Conservation (phyloP, 2,113 vertebrate species). For the Notarius quadriscutis region DNA sequence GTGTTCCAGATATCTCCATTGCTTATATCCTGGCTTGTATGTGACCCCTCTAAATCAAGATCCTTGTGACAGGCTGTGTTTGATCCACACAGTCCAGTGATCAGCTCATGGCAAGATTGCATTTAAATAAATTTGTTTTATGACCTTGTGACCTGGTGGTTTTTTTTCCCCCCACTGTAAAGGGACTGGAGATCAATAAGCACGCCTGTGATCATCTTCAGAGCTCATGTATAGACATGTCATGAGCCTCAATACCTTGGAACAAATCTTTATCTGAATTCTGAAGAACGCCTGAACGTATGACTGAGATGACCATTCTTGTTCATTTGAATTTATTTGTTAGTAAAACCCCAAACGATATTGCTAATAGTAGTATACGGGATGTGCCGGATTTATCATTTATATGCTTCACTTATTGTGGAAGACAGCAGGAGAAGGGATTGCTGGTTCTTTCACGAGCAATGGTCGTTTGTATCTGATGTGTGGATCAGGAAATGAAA, state of each 20-base stretch:
- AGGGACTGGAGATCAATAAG: conserved; percentile 34
- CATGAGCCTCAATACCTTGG: conserved; percentile 21
- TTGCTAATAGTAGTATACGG: conserved; percentile 63
- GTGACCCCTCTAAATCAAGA: conserved; percentile 62
- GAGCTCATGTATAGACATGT: conserved; percentile 18
- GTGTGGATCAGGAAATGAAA: neutral
- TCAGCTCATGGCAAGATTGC: conserved; percentile 51
- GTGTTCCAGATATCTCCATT: conserved; percentile 73
- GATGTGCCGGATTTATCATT: conserved; percentile 63
- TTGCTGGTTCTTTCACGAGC: conserved; percentile 69
- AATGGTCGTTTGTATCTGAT: conserved; percentile 49
- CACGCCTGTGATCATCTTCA: conserved; percentile 8
- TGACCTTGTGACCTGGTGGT: conserved; percentile 39
- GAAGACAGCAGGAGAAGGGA: conserved; percentile 65
- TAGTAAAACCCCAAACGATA: conserved; percentile 60
- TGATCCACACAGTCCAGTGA: conserved; percentile 28
- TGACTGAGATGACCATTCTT: neutral
- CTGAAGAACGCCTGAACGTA: neutral
- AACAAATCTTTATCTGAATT: conserved; percentile 35
- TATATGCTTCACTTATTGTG: conserved; percentile 73
- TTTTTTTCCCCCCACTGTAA: neutral
- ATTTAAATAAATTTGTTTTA: conserved; percentile 57
- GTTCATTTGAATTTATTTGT: conserved; percentile 56
- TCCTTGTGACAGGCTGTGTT: conserved; percentile 55
- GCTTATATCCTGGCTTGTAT: conserved; percentile 58